Evolutionary conservation across 2,888 invertebrate species (phyloP).

Genomic region (Temnothorax ravouxi): DNA sequence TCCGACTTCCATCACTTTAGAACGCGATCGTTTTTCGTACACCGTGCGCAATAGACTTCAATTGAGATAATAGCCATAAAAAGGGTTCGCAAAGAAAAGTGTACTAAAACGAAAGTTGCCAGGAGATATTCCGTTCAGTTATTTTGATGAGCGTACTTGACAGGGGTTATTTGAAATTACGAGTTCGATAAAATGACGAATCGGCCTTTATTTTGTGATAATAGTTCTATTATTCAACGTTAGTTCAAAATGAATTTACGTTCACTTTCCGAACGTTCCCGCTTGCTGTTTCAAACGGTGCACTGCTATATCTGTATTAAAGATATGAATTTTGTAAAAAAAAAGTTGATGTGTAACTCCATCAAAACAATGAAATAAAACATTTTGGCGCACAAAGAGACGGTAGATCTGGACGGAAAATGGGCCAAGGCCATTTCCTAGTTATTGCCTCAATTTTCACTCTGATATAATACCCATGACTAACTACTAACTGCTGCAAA

Average conservation of each 20-base stretch:
- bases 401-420: background rate
- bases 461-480: background rate
- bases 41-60: background rate
- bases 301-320: background rate
- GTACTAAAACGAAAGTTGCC: background rate
- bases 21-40: slow-evolving; percentile 6
- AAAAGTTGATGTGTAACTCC: background rate
- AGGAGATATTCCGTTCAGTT: background rate
- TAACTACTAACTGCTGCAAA: background rate
- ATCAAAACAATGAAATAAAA: slow-evolving; percentile 11
- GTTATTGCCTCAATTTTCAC: slow-evolving; percentile 6
- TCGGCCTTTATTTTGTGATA: background rate
- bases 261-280: background rate
- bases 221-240: background rate
- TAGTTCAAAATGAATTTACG: background rate
- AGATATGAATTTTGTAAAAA: background rate
- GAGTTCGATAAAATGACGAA: background rate
- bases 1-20: background rate
- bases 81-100: background rate
- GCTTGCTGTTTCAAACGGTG: background rate
- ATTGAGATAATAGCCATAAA: background rate
- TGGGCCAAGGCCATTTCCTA: background rate
- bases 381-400: background rate
- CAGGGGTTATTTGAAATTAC: background rate
- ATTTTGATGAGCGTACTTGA: background rate